Evolutionary conservation across 2,797 vertebrate species (phyloP), one percentile per base, ranked within the genome.

Genomic region (Chaetodon trifasciatus): DNA sequence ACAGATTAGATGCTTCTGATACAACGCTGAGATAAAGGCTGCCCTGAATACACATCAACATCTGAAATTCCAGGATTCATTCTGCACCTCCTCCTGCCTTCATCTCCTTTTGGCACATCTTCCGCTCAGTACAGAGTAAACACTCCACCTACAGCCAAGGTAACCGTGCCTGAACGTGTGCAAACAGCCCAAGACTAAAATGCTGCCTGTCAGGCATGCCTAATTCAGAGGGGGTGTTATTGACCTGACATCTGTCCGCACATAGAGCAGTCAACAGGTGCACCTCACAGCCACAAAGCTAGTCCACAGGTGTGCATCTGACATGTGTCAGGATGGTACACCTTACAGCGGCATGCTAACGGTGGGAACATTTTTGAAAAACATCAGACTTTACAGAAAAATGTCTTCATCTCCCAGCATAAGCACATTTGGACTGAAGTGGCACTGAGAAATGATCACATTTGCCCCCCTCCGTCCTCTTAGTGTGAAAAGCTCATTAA

Each of bases 101-200:
- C 19, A 64, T 23, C 12, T 80, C 32, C 8, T 85, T 63, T 67
- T 56, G 61, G 32, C 32, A 55, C 70, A 69, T 74, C 40, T n/a
- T 39, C 75, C 74, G 55, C 52, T 81, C 53, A 52, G 70, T 28
- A 46, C 62, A 70, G 64, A 73, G 78, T 74, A 90, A 94, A 92
- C 90, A 90, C 89, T 89, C 76, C 52, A 62, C 55, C 40, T 9
- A 67, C 60, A 78, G 70, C 87, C 70, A 42, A 35, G 85, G 90
- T 65, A 83, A 90, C 83, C 4, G 11, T 4, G 3, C 24, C 68
- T 6, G 8, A 70, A 74, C 42, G 15, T 55, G 85, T 70, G 74
- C 79, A 87, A 88, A 91, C 83, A 89, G 73, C 81, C 70, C 40
- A 46, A 53, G 69, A 75, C 85, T 81, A 76, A 89, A 86, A 85